phyloP scores from a whole-genome alignment of 1,140 invertebrate genomes.

The Mylabris phalerata region DNA sequence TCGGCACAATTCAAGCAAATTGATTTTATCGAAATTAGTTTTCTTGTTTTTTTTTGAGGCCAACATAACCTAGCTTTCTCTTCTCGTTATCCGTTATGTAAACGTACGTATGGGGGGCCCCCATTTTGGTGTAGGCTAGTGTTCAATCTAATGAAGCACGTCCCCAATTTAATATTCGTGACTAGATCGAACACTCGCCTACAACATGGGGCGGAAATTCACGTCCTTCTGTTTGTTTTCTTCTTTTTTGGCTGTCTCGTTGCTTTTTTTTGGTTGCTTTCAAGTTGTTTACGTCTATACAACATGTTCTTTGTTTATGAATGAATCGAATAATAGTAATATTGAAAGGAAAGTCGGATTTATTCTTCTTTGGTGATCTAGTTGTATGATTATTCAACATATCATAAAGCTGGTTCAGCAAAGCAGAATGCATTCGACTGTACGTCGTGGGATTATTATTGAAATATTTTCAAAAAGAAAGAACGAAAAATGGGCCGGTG shows the following conservation, averaged over 20 bases:
- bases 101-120: background rate
- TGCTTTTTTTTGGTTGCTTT: background rate
- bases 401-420: conserved; percentile 44
- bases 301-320: background rate
- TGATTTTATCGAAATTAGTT: no score
- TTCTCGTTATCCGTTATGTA: no score
- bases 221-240: background rate
- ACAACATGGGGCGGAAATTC: conserved; percentile 25
- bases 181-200: conserved; percentile 43
- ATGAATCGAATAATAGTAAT: no score
- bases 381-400: conserved; percentile 41
- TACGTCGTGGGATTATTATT: conserved; percentile 25
- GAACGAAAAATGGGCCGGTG: background rate
- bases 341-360: conserved; percentile 29
- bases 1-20: no score
- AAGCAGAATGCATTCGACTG: conserved; percentile 42
- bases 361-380: conserved; percentile 45
- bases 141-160: conserved; percentile 39
- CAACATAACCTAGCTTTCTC: no score
- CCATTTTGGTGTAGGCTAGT: conserved; percentile 34
- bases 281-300: background rate
- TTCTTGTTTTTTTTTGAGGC: no score
- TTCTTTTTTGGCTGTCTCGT: background rate
- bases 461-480: background rate
- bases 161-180: conserved; percentile 27